These are phyloP conservation scores for Anoplopoma fimbria DNA, from an alignment of 2,113 vertebrate species.

Conservation along the genomic window DNA sequence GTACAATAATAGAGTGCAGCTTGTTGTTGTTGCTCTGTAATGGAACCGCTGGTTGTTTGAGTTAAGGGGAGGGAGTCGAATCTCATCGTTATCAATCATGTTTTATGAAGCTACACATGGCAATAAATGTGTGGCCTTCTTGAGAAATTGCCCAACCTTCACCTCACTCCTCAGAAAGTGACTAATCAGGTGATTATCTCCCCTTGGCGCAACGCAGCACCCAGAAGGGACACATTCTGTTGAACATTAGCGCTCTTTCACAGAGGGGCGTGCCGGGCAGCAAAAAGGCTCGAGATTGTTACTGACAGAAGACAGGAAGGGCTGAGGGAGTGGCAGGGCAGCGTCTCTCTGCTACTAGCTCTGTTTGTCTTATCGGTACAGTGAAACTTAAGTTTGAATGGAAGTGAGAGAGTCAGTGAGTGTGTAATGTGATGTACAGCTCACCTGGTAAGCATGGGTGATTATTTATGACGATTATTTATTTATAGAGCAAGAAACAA, in stretches of 20 bases:
- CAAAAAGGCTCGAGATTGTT: not conserved
- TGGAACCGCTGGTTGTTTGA: constrained; percentile 15
- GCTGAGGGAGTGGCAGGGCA: constrained; percentile 58
- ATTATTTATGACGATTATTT: not conserved
- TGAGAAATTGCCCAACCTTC: constrained; percentile 3
- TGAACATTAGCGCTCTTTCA: not conserved
- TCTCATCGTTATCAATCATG: not conserved
- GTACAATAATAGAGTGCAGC: not conserved
- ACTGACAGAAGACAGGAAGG: not conserved
- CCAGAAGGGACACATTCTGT: too few species aligned
- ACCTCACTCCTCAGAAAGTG: not conserved
- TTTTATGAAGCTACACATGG: constrained; percentile 6
- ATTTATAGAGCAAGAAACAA: too few species aligned
- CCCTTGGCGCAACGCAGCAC: too few species aligned
- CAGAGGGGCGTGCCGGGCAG: not conserved
- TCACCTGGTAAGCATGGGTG: not conserved
- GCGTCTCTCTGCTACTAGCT: constrained; percentile 4
- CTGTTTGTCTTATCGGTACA: not conserved
- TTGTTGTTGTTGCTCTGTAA: constrained; percentile 4
- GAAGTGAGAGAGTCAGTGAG: constrained; percentile 8
- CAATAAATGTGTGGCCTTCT: not conserved
- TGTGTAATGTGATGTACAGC: not conserved
- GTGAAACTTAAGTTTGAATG: not conserved
- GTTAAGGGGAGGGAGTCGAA: not conserved
- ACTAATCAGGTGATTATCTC: constrained; percentile 17